A percentile compares a stretch with the other conserved stretches of the same genome.
Conservation (phyloP, 2,797 vertebrate species). For the Mus spretus region DNA sequence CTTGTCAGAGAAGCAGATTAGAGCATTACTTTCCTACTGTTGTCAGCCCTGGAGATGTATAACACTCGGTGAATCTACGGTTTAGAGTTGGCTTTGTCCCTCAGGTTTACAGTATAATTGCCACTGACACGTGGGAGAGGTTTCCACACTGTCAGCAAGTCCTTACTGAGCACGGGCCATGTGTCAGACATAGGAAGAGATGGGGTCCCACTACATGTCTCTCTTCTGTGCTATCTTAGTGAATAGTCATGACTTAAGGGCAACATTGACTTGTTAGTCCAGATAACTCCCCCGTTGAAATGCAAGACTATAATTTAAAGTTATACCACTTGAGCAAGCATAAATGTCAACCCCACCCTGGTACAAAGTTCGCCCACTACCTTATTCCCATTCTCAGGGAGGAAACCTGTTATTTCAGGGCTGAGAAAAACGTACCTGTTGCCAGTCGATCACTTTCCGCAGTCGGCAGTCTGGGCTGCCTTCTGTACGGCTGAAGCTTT, state of each 20-base stretch:
- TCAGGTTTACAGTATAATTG: neutral
- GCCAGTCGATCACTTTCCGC: rapidly evolving
- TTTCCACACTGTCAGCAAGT: rapidly evolving
- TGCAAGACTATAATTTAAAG: neutral
- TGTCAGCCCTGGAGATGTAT: neutral
- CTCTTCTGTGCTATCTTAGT: neutral
- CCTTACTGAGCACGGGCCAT: rapidly evolving
- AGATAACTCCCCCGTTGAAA: neutral
- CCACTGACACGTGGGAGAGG: neutral
- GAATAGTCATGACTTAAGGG: no score
- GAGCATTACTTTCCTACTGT: neutral
- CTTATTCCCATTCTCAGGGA: neutral
- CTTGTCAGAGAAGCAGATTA: neutral
- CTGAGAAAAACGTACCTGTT: neutral
- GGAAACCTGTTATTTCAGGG: neutral
- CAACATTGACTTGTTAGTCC: neutral
- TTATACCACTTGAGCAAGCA: neutral
- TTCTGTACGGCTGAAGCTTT: neutral
- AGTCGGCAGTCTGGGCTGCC: neutral
- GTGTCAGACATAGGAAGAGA: neutral
- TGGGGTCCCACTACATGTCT: no score
- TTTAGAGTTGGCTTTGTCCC: neutral
- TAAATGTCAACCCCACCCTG: neutral
- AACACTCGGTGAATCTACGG: neutral
- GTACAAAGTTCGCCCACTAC: neutral